Percentiles rank a stretch among this genome's conserved stretches.
These are phyloP conservation scores for Todiramphus saurophagus DNA, from an alignment of 2,113 vertebrate genomes.

Conservation along the genomic window DNA sequence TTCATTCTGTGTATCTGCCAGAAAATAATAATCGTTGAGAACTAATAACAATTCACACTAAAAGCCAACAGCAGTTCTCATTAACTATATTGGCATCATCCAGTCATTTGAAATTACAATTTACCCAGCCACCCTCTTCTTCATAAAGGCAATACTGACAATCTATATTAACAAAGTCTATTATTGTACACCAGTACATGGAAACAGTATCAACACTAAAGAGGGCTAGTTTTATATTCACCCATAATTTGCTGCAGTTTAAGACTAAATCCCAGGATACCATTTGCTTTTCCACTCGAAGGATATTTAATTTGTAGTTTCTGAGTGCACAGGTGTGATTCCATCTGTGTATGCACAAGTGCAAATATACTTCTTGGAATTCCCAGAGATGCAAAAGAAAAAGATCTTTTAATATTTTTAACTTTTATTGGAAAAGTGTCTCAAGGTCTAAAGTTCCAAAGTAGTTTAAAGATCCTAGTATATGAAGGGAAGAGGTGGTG, in stretches of 20 bases:
- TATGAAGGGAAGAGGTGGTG: neutral
- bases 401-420: neutral
- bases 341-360: fast-evolving
- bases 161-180: neutral
- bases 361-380: neutral
- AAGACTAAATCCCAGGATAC: neutral
- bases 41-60: neutral
- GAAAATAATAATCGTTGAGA: neutral
- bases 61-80: neutral
- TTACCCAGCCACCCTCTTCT: neutral
- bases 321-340: fast-evolving
- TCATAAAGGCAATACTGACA: neutral
- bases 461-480: neutral
- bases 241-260: neutral
- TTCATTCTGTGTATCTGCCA: constrained; percentile 84
- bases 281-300: neutral
- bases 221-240: neutral
- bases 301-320: neutral
- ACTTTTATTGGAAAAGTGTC: neutral
- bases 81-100: neutral
- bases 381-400: neutral
- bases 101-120: neutral
- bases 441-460: neutral
- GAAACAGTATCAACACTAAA: neutral
- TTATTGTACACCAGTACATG: neutral